These are phyloP conservation scores for Hippocampus comes DNA, from an alignment of 2,113 vertebrate genomes.

Conservation along the genomic window DNA sequence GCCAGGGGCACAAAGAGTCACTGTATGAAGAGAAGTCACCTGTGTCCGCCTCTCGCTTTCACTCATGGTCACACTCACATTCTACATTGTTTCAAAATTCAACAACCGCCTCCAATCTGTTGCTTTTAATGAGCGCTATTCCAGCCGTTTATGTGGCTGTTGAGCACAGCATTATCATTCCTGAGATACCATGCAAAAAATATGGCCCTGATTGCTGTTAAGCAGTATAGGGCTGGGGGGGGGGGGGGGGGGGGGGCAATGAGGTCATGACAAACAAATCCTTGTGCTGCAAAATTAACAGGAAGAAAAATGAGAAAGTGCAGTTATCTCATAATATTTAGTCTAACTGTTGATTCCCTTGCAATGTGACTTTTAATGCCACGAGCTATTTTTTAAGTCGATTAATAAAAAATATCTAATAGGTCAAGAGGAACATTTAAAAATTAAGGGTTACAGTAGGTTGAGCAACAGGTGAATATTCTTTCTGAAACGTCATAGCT, in stretches of 20 bases:
- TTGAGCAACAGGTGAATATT: no score
- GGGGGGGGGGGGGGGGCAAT: background rate
- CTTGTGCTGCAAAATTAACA: background rate
- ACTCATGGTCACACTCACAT: conserved; percentile 22
- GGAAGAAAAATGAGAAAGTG: background rate
- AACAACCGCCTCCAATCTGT: background rate
- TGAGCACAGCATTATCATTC: conserved; percentile 2
- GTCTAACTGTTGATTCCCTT: background rate
- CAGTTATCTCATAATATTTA: background rate
- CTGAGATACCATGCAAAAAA: background rate
- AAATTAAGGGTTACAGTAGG: background rate
- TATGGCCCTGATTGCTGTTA: background rate
- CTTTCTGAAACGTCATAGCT: no score
- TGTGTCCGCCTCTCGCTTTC: conserved; percentile 56
- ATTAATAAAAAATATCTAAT: background rate
- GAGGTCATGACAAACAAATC: background rate
- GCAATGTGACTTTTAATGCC: background rate
- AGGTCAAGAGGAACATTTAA: no score
- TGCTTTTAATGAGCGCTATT: background rate
- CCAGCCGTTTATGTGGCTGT: background rate
- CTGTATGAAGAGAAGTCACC: conserved; percentile 62
- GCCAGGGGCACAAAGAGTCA: conserved; percentile 44
- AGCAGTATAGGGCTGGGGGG: background rate
- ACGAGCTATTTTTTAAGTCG: background rate
- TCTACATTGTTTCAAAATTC: conserved; percentile 2